Evolutionary conservation across 2,888 invertebrate species (phyloP), one percentile per base, ranked within the genome.

Genomic region (Leptothorax acervorum): DNA sequence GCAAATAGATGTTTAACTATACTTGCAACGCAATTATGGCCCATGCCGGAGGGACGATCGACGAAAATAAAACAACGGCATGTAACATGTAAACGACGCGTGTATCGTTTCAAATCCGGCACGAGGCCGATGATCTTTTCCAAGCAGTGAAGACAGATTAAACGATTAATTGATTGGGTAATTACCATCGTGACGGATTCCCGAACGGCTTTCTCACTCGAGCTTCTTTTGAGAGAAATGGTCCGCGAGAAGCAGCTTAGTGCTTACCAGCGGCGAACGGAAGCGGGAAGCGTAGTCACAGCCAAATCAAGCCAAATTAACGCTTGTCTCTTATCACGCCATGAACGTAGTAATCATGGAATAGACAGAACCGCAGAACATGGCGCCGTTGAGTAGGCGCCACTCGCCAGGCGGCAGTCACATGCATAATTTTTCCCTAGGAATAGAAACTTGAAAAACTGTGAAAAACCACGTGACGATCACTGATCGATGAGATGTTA

Each of bases 101-200:
- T 31, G 18, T n/a, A 31, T n/a, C 11, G 9, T n/a, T 31, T 11
- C 35, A 15, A 68, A 23, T 6, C 23, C 42, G 39, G 23, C 31
- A 15, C 42, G 15, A 42, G 31, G 23, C 12, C 11, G 42, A 8
- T 28, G 12, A 53, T 18, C 9, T n/a, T 15, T 18, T 42, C 3
- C 12, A 12, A 53, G 15, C 18, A 28, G 15, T 12, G n/a, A 6
- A 6, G 4, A 6, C 6, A 18, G 3, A 76, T 28, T 18, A 12
- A 53, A 11, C 28, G 2, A 39, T n/a, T 35, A 71, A 70, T 79
- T 35, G 48, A 57, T 57, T 18, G 18, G 1, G 39, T 39, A 11
- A 60, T 81, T 81, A 81, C 79, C 79, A 81, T 81, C 6, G 28
- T 81, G 12, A 60, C 8, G 6, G n/a, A 0, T 71, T 55, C 18